Evolutionary conservation across 2,797 vertebrate genomes (phyloP), one percentile per base, ranked within the genome.

Genomic region (Petrocephalus sullivani): DNA sequence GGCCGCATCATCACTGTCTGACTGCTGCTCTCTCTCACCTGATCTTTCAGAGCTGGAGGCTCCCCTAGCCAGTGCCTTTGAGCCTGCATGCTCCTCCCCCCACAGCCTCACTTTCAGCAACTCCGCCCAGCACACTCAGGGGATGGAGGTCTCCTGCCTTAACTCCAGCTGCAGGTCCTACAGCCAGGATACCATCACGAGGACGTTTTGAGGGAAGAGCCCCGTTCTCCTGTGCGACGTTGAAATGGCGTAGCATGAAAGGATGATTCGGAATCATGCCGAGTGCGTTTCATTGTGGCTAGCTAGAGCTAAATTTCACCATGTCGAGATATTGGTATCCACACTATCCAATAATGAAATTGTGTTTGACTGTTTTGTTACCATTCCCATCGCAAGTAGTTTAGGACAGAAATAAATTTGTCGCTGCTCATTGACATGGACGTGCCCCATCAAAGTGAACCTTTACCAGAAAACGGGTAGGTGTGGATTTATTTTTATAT

Each of bases 81-180:
- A 71, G n/a, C 49, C 81, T 49, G 49, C 21, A 10, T 1, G 21
- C 49, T 3, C 56, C 56, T 21, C 61, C 61, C 6, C 51, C 8
- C 14, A 12, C 28, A 12, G 46, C 21, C 23, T 51, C 21, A 54
- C 49, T 21, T 54, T 54, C 81, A 54, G n/a, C 19, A 19, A 14
- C 53, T 16, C n/a, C 28, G 23, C 16, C 51, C 21, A 16, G 9
- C 71, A 37, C 56, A 28, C 51, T 33, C 5, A 33, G 23, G 83
- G 83, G 51, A 41, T 86, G 84, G 84, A 41, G 56, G 54, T 86
- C 33, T 41, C 56, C 84, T 37, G 84, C 84, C 84, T 60, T 86
- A 86, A 58, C 16, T 16, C 84, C 84, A 86, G 56, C 84, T 58
- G 21, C 54, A 58, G 54, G 41, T 58, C 54, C 54, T 57, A 33